Base-by-base conservation (phyloP, 2,113 vertebrate species). In the Fulmarus glacialis region DNA sequence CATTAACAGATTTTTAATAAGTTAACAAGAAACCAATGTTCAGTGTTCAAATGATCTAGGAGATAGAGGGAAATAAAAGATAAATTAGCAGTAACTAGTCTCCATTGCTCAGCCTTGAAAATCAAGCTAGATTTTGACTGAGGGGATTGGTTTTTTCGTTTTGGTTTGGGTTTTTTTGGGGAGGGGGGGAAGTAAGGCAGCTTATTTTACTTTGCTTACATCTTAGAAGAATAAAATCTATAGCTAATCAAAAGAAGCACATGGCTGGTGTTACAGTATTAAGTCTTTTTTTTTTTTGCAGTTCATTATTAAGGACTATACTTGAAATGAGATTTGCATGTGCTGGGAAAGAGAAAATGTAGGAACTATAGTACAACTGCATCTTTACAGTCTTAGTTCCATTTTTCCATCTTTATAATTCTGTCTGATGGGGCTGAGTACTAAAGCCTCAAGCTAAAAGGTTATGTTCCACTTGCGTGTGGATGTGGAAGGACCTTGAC, bases 171-270 rank as follows among this genome's bases (percentile, higher is more conserved):
- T n/a, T 52, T 42, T 53, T 26, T 15, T 14, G 7, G 6, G 9
- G 14, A 5, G 8, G 5, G 3, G 8, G 13, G 8, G 34, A 18
- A 23, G n/a, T 9, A 16, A 6, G 3, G 24, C 4, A 2, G 9
- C 32, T 77, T 59, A 40, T 8, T 67, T 83, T 73, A 38, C 15
- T 77, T 77, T 72, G 15, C 14, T 70, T 50, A 38, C 8, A 30
- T 66, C 16, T 81, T 66, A 40, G 13, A 83, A 87, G 24, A 53
- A 43, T 53, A 53, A 53, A 50, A 72, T 45, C 38, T 42, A 15
- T 24, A 52, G 62, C n/a, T 63, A 75, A 67, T 63, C 38, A 71
- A 42, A 87, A 80, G 52, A 72, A 90, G 52, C 24, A 53, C 53
- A 16, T 62, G 18, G 29, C 23, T 72, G 12, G 26, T 55, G 8